A percentile compares a stretch with the other conserved stretches of the same genome.
phyloP scores from a whole-genome alignment of 2,797 vertebrate genomes.

The Notamacropus eugenii region DNA sequence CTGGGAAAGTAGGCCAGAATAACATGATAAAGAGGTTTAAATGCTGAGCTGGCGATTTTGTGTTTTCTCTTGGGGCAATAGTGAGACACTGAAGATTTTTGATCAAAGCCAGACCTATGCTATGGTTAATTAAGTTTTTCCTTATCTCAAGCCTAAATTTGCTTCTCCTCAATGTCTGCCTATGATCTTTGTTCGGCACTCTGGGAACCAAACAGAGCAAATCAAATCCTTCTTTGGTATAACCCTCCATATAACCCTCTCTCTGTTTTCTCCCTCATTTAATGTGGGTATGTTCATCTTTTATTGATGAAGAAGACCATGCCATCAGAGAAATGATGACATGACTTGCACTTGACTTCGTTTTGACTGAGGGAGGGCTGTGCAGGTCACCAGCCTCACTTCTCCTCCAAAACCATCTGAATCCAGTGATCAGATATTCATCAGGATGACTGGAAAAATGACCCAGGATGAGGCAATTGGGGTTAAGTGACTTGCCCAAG shows the following conservation, averaged over 20 bases:
- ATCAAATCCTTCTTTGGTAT: background rate
- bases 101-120: background rate
- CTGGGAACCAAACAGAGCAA: background rate
- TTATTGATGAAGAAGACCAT: too few species aligned
- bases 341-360: too few species aligned
- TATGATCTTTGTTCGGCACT: background rate
- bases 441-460: too few species aligned
- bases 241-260: background rate
- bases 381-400: too few species aligned
- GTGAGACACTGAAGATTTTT: background rate
- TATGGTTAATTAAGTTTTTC: background rate
- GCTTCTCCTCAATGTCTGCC: background rate
- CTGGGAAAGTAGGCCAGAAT: background rate
- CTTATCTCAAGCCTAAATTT: background rate
- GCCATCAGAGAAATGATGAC: too few species aligned
- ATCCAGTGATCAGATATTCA: too few species aligned
- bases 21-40: background rate
- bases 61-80: background rate
- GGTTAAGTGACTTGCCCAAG: too few species aligned
- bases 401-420: too few species aligned
- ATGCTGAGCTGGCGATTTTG: background rate
- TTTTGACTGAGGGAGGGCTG: too few species aligned
- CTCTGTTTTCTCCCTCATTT: too few species aligned
- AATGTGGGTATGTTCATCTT: too few species aligned
- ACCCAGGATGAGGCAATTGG: too few species aligned